Base-by-base conservation (phyloP, 2,113 vertebrate genomes). In the Eulacestoma nigropectus region DNA sequence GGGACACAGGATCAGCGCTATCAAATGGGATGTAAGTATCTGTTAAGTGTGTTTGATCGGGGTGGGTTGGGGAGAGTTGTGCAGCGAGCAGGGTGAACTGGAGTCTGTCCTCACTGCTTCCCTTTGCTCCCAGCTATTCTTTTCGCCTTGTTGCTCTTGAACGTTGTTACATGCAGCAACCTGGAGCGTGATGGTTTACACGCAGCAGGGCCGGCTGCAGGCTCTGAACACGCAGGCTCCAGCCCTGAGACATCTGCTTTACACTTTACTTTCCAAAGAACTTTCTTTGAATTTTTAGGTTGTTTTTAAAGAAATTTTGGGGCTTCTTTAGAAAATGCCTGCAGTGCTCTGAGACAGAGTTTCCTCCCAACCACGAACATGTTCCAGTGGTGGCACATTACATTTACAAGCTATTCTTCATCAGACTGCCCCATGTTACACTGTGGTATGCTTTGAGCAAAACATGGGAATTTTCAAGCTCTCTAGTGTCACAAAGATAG, bases 1-100 rank as follows among this genome's bases (percentile, higher is more conserved):
- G 90, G 92, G 95, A 96, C 76, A 1, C 63, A 0, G 78, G 75
- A 76, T 32, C 72, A 4, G 76, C 52, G 49, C 64, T 85, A 69
- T 64, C 74, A 9, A 62, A 49, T 32, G 91, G 87, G 82, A 17
- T 67, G 97, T 97, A n/a, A 97, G 96, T 97, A 89, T 33, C 59
- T 22, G 0, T 63, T 20, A 3, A 33, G 56, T 25, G 18, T 3
- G 57, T 55, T 70, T 10, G 41, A 19, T 74, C 18, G 0, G 88
- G 73, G 68, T 22, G 79, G 69, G 35, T 0, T 16, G 80, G 62
- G 89, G 75, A 32, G 37, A 15, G 50, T 3, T n/a, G 3, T 9
- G 82, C 63, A 4, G 42, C 12, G 13, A 55, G 55, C 52, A 4
- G 78, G 7, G 37, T 1, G n/a, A 69, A 10, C 14, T 4, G 50